Conservation (phyloP, 2,113 vertebrate genomes). For the Anser brachyrhynchus region DNA sequence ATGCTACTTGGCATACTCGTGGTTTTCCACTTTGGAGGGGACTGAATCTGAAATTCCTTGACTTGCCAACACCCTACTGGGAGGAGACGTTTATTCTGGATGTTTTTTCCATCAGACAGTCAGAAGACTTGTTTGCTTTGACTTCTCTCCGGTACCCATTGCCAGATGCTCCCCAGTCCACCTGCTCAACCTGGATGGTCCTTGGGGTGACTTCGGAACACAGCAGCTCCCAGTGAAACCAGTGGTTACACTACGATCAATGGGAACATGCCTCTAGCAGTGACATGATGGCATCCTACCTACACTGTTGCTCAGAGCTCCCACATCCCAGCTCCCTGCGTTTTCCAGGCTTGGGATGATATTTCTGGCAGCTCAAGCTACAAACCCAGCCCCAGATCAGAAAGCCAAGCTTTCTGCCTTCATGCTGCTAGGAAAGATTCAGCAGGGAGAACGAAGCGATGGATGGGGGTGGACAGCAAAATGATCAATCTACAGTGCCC, state of each 20-base stretch:
- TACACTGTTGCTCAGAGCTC: background rate
- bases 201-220: background rate
- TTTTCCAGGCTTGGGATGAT: background rate
- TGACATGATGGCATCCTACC: background rate
- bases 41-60: background rate
- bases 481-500: background rate
- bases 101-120: background rate
- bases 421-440: background rate
- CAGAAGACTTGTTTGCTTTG: background rate
- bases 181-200: background rate
- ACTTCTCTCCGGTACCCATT: background rate
- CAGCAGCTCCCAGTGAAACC: background rate
- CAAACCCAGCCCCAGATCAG: accelerated
- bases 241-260: background rate
- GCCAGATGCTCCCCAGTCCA: background rate
- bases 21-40: background rate
- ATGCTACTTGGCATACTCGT: background rate
- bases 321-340: background rate
- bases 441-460: background rate
- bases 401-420: background rate
- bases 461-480: background rate
- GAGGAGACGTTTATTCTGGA: constrained; percentile 11
- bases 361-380: background rate
- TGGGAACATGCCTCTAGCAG: background rate
- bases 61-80: background rate